Evolutionary conservation across 2,888 invertebrate genomes (phyloP).

Genomic region (Dynastes hyllus): DNA sequence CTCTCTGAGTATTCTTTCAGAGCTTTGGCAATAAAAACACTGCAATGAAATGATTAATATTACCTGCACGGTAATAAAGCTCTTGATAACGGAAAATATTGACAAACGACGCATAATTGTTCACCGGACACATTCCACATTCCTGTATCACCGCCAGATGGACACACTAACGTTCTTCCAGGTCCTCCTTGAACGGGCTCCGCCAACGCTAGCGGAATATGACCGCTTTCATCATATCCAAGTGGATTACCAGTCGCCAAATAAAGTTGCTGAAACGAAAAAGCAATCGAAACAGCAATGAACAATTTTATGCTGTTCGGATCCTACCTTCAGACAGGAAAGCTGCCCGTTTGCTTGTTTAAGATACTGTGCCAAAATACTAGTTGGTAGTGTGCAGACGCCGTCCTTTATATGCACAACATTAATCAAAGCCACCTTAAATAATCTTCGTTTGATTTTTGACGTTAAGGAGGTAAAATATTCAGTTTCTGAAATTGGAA

Average conservation of each 20-base stretch:
- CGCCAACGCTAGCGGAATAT: constrained; percentile 74
- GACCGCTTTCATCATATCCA: constrained; percentile 73
- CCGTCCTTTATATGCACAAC: constrained; percentile 89
- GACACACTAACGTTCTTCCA: constrained; percentile 66
- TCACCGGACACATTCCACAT: constrained; percentile 76
- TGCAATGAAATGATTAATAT: neutral
- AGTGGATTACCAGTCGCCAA: constrained; percentile 81
- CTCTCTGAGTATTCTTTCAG: no score
- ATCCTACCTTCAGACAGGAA: constrained; percentile 85
- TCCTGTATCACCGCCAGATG: constrained; percentile 70
- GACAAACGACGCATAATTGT: constrained; percentile 88
- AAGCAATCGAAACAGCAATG: constrained; percentile 32
- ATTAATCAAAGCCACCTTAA: constrained; percentile 86
- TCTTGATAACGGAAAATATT: constrained; percentile 83
- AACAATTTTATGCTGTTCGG: neutral
- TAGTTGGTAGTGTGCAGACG: constrained; percentile 85
- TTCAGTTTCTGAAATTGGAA: constrained; percentile 38
- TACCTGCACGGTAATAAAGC: constrained; percentile 85
- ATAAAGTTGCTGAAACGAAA: constrained; percentile 81
- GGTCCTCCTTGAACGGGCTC: constrained; percentile 72
- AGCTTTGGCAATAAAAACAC: no score
- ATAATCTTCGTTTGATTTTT: constrained; percentile 55
- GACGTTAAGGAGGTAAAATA: constrained; percentile 27
- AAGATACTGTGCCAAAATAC: constrained; percentile 88
- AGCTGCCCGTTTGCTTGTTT: constrained; percentile 89